Evolutionary conservation across 2,888 invertebrate genomes (phyloP).

Genomic region (Hesperia comma): DNA sequence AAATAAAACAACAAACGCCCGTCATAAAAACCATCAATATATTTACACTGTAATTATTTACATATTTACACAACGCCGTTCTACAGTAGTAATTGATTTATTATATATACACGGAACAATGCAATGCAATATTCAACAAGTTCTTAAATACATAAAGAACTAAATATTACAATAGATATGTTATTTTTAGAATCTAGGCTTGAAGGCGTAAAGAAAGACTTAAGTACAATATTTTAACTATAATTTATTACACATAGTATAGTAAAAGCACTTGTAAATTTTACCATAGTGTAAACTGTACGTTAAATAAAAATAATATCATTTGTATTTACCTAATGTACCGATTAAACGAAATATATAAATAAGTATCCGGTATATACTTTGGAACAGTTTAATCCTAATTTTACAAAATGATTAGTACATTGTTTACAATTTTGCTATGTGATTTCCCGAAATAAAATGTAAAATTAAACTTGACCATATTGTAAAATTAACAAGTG

Average conservation of each 20-base stretch:
- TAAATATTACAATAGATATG: conserved; percentile 29
- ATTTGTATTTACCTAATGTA: too few relatives aligned
- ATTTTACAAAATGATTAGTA: too few relatives aligned
- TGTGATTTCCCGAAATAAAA: not conserved
- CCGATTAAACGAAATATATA: too few relatives aligned
- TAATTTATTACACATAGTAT: not conserved
- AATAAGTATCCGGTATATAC: too few relatives aligned
- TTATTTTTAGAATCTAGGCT: conserved; percentile 26
- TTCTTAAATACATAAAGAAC: conserved; percentile 22
- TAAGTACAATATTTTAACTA: conserved; percentile 5
- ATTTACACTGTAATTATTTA: conserved; percentile 76
- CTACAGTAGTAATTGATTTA: conserved; percentile 50
- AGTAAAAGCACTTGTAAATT: conserved; percentile 18
- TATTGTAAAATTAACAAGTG: conserved; percentile 22
- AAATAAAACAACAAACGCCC: conserved; percentile 63
- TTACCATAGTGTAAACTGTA: not conserved
- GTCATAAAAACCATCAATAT: conserved; percentile 83
- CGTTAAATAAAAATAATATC: too few relatives aligned
- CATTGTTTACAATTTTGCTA: too few relatives aligned
- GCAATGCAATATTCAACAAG: conserved; percentile 27
- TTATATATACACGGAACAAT: conserved; percentile 60
- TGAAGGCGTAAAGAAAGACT: conserved; percentile 9
- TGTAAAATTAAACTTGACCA: not conserved
- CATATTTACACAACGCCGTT: conserved; percentile 68
- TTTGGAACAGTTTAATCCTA: too few relatives aligned